A percentile compares a stretch with the other conserved stretches of the same genome.
phyloP scores from a whole-genome alignment of 2,888 invertebrate genomes.

The Isotomurus palustris region DNA sequence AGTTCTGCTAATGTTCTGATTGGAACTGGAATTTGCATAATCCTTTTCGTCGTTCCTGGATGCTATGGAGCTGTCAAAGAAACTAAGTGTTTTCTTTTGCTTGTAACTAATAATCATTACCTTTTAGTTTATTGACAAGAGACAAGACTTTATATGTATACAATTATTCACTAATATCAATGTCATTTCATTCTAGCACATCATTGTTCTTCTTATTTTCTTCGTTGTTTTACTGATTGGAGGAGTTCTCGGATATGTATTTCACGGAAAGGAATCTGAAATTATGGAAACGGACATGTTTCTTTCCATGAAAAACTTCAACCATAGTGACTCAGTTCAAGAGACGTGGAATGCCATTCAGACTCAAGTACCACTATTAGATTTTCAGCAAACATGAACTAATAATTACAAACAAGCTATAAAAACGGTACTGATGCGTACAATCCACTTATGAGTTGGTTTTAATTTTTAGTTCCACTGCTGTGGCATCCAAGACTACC shows the following conservation, averaged over 20 bases:
- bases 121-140: not conserved
- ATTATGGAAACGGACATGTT: slow-evolving; percentile 74
- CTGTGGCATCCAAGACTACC: slow-evolving; percentile 72
- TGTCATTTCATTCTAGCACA: slow-evolving; percentile 62
- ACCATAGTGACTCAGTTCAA: slow-evolving; percentile 64
- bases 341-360: slow-evolving; percentile 87
- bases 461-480: slow-evolving; percentile 63
- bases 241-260: slow-evolving; percentile 84
- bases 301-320: slow-evolving; percentile 69
- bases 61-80: slow-evolving; percentile 91
- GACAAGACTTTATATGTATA: too few relatives aligned
- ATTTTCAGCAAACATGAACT: not conserved
- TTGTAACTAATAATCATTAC: slow-evolving; percentile 57
- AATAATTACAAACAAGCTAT: not conserved
- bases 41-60: slow-evolving; percentile 81
- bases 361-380: slow-evolving; percentile 54
- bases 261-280: slow-evolving; percentile 73
- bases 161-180: not conserved
- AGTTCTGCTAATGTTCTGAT: slow-evolving; percentile 81
- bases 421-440: not conserved
- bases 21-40: slow-evolving; percentile 72
- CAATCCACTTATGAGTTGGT: not conserved
- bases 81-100: slow-evolving; percentile 86
- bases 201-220: slow-evolving; percentile 79
- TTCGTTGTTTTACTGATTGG: slow-evolving; percentile 87